A percentile compares a stretch with the other conserved stretches of the same genome.
phyloP scores from a whole-genome alignment of 2,888 invertebrate genomes.

The Apamea monoglypha region DNA sequence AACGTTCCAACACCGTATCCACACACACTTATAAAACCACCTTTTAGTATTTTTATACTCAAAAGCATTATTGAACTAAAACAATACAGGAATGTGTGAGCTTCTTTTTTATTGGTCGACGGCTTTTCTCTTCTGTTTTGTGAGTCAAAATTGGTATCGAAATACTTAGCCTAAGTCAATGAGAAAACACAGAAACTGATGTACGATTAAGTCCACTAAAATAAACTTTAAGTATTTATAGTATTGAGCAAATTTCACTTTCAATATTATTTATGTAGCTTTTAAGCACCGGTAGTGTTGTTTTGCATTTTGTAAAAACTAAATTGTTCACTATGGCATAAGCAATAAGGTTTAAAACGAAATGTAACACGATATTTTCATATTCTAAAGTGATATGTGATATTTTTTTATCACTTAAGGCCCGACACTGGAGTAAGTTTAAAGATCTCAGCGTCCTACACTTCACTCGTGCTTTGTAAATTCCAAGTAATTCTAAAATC shows the following conservation, averaged over 20 bases:
- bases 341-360: conserved; percentile 81
- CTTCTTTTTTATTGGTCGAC: conserved; percentile 84
- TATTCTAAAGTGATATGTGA: conserved; percentile 88
- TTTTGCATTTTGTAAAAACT: conserved; percentile 85
- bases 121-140: conserved; percentile 77
- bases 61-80: conserved; percentile 77
- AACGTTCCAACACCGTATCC: conserved; percentile 51
- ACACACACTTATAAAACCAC: conserved; percentile 73
- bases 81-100: conserved; percentile 89
- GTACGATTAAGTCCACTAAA: conserved; percentile 69
- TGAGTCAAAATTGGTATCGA: conserved; percentile 64
- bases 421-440: conserved; percentile 64
- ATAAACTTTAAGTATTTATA: conserved; percentile 77
- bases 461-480: conserved; percentile 50
- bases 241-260: conserved; percentile 73
- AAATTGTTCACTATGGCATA: conserved; percentile 78
- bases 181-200: conserved; percentile 58
- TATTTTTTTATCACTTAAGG: conserved; percentile 83
- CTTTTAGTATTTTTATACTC: conserved; percentile 87
- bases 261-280: conserved; percentile 85
- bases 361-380: conserved; percentile 82
- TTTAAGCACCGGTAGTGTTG: conserved; percentile 82
- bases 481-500: conserved; percentile 39
- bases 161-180: conserved; percentile 63
- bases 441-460: conserved; percentile 70